Evolutionary conservation across 2,797 vertebrate genomes (phyloP).

Genomic region (Chiloscyllium punctatum): DNA sequence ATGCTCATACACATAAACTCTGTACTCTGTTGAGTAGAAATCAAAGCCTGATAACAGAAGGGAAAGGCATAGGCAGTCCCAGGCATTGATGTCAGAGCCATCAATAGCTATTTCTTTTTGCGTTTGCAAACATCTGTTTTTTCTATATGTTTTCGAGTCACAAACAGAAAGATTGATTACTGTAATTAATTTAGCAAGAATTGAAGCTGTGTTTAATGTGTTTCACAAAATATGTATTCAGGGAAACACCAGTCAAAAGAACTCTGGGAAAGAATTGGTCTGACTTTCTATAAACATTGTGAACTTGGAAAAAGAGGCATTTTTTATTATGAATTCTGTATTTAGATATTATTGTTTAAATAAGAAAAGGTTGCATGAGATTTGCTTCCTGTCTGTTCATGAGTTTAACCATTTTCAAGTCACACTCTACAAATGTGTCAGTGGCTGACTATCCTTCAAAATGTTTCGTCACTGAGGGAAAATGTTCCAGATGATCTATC

Average conservation of each 20-base stretch:
- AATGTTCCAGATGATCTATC: neutral
- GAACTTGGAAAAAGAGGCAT: neutral
- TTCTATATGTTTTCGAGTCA: neutral
- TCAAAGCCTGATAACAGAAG: conserved; percentile 20
- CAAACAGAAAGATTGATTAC: conserved; percentile 11
- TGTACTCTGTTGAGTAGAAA: conserved; percentile 23
- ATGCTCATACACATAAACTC: conserved; percentile 30
- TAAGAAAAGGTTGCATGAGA: neutral
- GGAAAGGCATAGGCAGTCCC: conserved; percentile 15
- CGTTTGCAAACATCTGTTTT: conserved; percentile 28
- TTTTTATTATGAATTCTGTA: neutral
- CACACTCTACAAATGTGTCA: too few relatives aligned
- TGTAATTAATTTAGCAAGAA: conserved; percentile 16
- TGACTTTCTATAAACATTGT: neutral
- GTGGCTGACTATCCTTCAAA: neutral
- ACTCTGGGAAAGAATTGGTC: neutral
- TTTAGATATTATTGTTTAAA: too few relatives aligned
- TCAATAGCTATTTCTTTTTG: conserved; percentile 15
- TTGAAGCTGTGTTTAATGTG: neutral
- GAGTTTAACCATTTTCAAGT: neutral
- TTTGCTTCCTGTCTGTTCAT: neutral
- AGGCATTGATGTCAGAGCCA: conserved; percentile 32
- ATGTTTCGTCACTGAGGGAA: neutral
- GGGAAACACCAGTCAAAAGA: neutral
- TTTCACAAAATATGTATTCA: conserved; percentile 6